Conservation (phyloP, 2,888 invertebrate species). For the Apotomis betuletana region DNA sequence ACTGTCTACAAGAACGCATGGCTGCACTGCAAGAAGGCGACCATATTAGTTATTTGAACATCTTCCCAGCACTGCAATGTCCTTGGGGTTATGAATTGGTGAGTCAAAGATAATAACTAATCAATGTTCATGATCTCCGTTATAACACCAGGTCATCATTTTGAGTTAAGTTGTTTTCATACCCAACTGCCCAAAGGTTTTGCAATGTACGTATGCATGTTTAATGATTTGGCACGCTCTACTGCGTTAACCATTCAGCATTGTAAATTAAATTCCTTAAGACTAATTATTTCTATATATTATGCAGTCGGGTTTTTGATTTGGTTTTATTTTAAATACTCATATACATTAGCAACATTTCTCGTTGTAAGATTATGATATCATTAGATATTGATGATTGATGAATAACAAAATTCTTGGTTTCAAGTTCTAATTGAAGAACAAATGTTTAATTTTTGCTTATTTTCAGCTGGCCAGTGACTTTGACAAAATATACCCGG, state of each 20-base stretch:
- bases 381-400: too few relatives aligned
- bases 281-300: too few relatives aligned
- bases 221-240: too few relatives aligned
- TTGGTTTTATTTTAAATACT: background rate
- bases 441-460: background rate
- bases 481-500: conserved; percentile 15
- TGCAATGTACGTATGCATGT: too few relatives aligned
- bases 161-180: background rate
- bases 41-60: background rate
- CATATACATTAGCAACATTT: background rate
- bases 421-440: too few relatives aligned
- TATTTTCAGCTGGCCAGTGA: conserved; percentile 4
- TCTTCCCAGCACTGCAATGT: background rate
- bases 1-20: conserved; percentile 5
- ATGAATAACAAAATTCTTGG: too few relatives aligned
- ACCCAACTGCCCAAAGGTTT: background rate
- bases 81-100: conserved; percentile 16
- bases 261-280: too few relatives aligned
- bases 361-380: background rate
- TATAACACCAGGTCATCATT: too few relatives aligned
- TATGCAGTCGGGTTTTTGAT: too few relatives aligned
- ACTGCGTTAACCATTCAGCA: too few relatives aligned
- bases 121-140: background rate
- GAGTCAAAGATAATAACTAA: conserved; percentile 8
- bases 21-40: conserved; percentile 6